Evolutionary conservation across 2,797 vertebrate species (phyloP), one percentile per base, ranked within the genome.

Genomic region (Lacerta bilineata): DNA sequence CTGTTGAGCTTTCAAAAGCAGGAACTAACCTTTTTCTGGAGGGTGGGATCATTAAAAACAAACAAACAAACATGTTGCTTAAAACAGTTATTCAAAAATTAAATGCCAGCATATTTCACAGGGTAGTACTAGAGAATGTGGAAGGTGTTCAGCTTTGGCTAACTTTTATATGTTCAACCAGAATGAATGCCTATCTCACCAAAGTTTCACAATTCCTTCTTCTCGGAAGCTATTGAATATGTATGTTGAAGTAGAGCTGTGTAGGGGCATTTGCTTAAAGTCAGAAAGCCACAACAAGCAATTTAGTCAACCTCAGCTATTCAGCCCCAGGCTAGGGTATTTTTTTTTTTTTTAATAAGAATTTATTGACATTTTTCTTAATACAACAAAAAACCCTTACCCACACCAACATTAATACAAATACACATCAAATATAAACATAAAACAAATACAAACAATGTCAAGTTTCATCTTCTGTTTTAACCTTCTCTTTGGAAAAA

Each of bases 241-340:
- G 39, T 81, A 80, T n/a, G 8, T 81, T 86, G 79, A 77, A 50
- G 89, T 25, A 17, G 50, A 46, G 0, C 33, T 59, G 1, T 0
- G 11, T 84, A 23, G 80, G 25, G 18, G 17, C 25, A 43, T 50
- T 91, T 4, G 93, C 88, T 87, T 39, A 91, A 84, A 29, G n/a
- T 81, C 36, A 78, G 8, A 76, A 81, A 91, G 66, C 55, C 80
- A 50, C 69, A 92, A 69, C 55, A 79, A 85, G 68, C 61, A 76
- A 79, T 92, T 95, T 91, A 93, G 85, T 94, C 89, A 90, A 55
- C 68, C 20, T 17, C 29, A 77, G 74, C 83, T 88, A 59, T 86
- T 83, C 90, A 86, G 33, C 80, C 91, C 50, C 0, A 87, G 61
- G 61, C 61, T 64, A 64, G 85, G 50, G 69, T 88, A 15, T 55